phyloP scores from a whole-genome alignment of 2,888 invertebrate genomes.

The Meganola albula region DNA sequence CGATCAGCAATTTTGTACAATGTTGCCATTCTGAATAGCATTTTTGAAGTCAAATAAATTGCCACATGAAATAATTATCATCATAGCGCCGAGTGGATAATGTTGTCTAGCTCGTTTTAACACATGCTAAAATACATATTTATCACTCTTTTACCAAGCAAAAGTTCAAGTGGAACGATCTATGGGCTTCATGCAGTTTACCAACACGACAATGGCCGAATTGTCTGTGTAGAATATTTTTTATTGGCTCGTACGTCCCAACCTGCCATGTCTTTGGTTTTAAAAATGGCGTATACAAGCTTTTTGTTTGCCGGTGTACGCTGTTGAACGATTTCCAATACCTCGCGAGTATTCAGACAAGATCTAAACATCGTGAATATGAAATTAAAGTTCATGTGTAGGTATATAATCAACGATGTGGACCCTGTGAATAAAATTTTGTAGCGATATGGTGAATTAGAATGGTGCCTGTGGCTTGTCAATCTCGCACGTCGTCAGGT shows the following conservation, averaged over 20 bases:
- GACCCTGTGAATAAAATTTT: constrained; percentile 68
- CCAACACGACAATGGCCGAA: constrained; percentile 79
- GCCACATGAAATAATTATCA: constrained; percentile 46
- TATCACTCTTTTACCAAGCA: constrained; percentile 72
- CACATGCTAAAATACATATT: constrained; percentile 71
- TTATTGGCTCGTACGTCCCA: constrained; percentile 74
- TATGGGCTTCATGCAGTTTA: constrained; percentile 76
- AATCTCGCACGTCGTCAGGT: constrained; percentile 76
- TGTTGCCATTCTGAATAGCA: too few relatives aligned
- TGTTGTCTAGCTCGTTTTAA: constrained; percentile 70
- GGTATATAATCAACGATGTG: constrained; percentile 71
- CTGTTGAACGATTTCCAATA: constrained; percentile 70
- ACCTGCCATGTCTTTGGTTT: constrained; percentile 79
- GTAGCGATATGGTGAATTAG: constrained; percentile 78
- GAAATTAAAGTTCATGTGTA: constrained; percentile 77
- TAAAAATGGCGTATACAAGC: constrained; percentile 81
- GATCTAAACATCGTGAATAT: constrained; percentile 72
- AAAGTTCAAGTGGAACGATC: constrained; percentile 73
- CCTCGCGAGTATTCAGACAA: constrained; percentile 58
- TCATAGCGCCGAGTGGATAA: constrained; percentile 39
- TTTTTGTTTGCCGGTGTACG: constrained; percentile 80
- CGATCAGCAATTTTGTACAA: constrained; percentile 1
- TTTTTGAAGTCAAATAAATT: too few relatives aligned
- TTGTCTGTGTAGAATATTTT: constrained; percentile 74
- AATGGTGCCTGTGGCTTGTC: constrained; percentile 76